Evolutionary conservation across 2,113 vertebrate genomes (phyloP).

Genomic region (Mesoclemmys tuberculata): DNA sequence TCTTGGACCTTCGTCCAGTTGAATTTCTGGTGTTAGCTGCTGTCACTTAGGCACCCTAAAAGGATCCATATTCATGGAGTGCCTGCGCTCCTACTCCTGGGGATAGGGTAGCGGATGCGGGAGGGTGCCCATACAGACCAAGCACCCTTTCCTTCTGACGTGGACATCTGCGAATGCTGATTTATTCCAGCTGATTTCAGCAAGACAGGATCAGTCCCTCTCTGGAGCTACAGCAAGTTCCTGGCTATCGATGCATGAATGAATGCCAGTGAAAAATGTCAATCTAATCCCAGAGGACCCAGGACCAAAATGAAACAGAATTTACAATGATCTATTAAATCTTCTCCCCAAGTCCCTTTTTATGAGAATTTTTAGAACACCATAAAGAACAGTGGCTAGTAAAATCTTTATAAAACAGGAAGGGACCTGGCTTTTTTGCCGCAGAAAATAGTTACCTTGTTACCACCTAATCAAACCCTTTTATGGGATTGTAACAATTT

Average conservation of each 20-base stretch:
- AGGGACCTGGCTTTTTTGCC: not conserved
- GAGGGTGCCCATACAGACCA: not conserved
- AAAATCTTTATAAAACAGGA: not conserved
- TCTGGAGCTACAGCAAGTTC: not conserved
- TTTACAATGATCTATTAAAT: not conserved
- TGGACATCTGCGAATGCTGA: accelerated
- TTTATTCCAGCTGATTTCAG: too few species aligned
- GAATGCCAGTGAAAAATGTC: not conserved
- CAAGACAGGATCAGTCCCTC: not conserved
- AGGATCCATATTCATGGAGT: not conserved
- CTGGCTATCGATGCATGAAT: not conserved
- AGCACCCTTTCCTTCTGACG: accelerated
- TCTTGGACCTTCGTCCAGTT: not conserved
- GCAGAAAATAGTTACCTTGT: not conserved
- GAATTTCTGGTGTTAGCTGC: not conserved
- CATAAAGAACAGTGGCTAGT: not conserved
- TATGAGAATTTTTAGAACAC: not conserved
- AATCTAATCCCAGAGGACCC: not conserved
- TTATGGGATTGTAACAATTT: not conserved
- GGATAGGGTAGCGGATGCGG: not conserved
- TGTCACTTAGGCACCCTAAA: not conserved
- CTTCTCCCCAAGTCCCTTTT: not conserved
- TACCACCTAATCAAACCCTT: not conserved
- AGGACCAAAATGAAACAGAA: not conserved
- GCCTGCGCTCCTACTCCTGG: not conserved